Percentiles rank a stretch among this genome's conserved stretches.
Evolutionary conservation across 2,888 invertebrate species (phyloP).

Genomic region (Girardia tigrina): DNA sequence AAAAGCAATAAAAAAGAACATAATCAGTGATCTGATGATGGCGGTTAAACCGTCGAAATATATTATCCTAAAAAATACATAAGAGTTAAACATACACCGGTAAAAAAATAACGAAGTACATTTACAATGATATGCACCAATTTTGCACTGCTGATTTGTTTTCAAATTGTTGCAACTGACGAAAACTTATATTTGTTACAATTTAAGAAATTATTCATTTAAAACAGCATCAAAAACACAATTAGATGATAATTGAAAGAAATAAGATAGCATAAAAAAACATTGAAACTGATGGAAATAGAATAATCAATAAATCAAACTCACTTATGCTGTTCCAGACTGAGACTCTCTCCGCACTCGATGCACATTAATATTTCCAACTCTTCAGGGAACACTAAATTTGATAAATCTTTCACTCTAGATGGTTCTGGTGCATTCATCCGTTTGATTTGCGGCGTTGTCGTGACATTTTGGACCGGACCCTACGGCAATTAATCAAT

Average conservation of each 20-base stretch:
- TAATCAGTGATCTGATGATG: too few relatives aligned
- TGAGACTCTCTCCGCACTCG: constrained; percentile 24
- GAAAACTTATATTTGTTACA: too few relatives aligned
- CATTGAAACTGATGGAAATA: background rate
- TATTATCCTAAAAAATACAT: too few relatives aligned
- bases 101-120: too few relatives aligned
- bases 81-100: too few relatives aligned
- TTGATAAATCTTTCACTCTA: constrained; percentile 26
- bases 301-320: background rate
- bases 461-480: background rate
- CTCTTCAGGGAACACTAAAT: constrained; percentile 24
- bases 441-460: constrained; percentile 3
- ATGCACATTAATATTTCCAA: constrained; percentile 24
- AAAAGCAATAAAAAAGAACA: too few relatives aligned
- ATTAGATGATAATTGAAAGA: background rate
- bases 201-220: too few relatives aligned
- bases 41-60: too few relatives aligned
- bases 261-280: background rate
- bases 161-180: too few relatives aligned
- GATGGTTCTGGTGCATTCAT: constrained; percentile 31
- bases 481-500: background rate
- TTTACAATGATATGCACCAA: too few relatives aligned
- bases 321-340: constrained; percentile 20
- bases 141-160: too few relatives aligned
- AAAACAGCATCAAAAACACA: too few relatives aligned